Conservation (phyloP, 1,140 invertebrate genomes). For the Aphelenchoides fujianensis region DNA sequence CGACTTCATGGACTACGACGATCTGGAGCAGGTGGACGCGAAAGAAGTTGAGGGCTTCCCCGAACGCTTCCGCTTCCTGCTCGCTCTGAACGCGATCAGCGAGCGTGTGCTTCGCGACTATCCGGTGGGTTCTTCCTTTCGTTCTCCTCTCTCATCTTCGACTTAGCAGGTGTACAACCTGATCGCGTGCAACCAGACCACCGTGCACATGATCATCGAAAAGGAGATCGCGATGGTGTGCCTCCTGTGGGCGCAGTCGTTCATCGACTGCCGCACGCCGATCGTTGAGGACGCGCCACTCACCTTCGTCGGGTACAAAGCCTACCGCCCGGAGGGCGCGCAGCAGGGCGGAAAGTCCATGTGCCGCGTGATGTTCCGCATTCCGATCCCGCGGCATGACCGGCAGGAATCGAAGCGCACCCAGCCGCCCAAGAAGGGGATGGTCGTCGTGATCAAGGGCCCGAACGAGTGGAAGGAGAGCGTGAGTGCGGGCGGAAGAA, state of each 20-base stretch:
- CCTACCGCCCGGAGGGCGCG: neutral
- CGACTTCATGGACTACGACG: slow-evolving; percentile 2
- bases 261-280: neutral
- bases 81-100: neutral
- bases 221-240: slow-evolving; percentile 8
- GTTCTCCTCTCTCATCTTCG: too few relatives aligned
- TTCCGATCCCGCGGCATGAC: neutral
- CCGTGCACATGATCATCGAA: neutral
- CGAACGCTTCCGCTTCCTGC: neutral
- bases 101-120: neutral
- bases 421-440: neutral
- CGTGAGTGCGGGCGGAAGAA: too few relatives aligned
- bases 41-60: neutral
- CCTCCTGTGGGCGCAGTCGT: neutral
- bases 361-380: neutral
- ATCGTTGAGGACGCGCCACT: neutral
- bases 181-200: neutral
- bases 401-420: neutral
- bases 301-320: neutral
- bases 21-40: neutral
- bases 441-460: neutral
- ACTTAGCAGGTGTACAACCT: neutral
- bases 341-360: neutral
- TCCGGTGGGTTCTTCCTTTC: neutral
- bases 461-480: neutral